A percentile compares a stretch with the other conserved stretches of the same genome.
These are phyloP conservation scores for Corythornis leucogaster DNA, from an alignment of 2,797 vertebrate genomes.

Conservation along the genomic window DNA sequence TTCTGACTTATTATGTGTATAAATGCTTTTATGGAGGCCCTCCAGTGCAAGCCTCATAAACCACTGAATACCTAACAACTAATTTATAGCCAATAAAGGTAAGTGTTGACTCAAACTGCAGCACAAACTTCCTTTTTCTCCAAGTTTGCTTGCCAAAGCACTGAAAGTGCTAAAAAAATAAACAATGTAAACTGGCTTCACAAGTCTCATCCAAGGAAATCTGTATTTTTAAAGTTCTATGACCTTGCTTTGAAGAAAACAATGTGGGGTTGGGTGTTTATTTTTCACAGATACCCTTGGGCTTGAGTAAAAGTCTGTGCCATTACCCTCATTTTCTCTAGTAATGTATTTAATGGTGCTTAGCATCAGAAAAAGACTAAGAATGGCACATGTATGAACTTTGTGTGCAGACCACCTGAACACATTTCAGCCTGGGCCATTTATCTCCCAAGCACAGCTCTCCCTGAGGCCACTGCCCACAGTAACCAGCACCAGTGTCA, in stretches of 20 bases:
- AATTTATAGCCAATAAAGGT: constrained; percentile 9
- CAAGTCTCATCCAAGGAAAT: not conserved
- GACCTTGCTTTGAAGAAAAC: not conserved
- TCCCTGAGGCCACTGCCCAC: not conserved
- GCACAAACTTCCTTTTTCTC: not conserved
- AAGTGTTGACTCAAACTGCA: not conserved
- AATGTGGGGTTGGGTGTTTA: not conserved
- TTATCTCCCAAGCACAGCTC: not conserved
- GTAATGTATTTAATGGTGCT: not conserved
- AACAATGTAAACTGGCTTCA: not conserved
- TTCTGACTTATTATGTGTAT: not conserved
- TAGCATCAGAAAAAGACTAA: not conserved
- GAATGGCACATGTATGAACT: not conserved
- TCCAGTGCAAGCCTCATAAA: not conserved
- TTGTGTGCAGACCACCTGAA: not conserved
- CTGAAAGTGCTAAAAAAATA: not conserved
- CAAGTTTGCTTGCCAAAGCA: not conserved
- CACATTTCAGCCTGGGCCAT: not conserved
- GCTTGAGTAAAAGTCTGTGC: not conserved
- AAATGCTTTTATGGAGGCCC: not conserved
- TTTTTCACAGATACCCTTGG: not conserved
- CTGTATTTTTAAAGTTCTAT: not conserved
- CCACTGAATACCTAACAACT: not conserved
- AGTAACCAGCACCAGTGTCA: not conserved
- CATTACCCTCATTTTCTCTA: not conserved